A percentile compares a stretch with the other conserved stretches of the same genome.
phyloP scores from a whole-genome alignment of 2,113 vertebrate genomes.

The Otolemur garnettii region DNA sequence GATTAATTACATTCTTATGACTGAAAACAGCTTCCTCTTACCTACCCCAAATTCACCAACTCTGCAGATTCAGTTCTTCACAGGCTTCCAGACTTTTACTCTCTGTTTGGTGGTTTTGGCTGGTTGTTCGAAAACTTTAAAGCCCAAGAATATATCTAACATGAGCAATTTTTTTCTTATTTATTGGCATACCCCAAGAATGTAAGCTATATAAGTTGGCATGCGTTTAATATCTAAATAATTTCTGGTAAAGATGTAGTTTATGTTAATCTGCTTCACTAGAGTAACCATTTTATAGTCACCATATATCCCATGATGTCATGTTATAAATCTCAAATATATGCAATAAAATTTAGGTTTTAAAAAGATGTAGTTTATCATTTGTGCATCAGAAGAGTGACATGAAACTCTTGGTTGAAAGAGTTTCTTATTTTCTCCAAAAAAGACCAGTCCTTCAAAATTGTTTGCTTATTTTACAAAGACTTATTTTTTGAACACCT shows the following conservation, averaged over 20 bases:
- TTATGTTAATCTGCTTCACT: neutral
- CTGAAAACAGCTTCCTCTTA: neutral
- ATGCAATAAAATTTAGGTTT: too few species aligned
- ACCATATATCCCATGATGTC: neutral
- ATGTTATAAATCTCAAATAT: neutral
- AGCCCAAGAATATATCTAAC: neutral
- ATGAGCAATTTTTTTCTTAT: neutral
- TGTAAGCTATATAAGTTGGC: neutral
- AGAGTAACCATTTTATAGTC: neutral
- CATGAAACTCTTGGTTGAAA: slow-evolving; percentile 21
- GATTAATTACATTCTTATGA: neutral
- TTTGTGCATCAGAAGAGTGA: neutral
- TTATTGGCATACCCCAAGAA: neutral
- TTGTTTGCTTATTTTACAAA: neutral
- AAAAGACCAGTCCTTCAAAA: neutral
- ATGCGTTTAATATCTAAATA: neutral
- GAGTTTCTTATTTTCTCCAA: neutral
- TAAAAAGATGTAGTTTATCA: neutral
- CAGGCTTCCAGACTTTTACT: neutral
- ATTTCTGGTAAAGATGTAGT: neutral
- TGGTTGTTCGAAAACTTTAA: slow-evolving; percentile 7
- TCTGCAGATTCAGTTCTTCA: rapidly evolving
- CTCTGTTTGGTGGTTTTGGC: neutral
- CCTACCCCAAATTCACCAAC: neutral
- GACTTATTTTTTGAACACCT: neutral